phyloP scores from a whole-genome alignment of 2,113 vertebrate species.

The Bufo gargarizans region DNA sequence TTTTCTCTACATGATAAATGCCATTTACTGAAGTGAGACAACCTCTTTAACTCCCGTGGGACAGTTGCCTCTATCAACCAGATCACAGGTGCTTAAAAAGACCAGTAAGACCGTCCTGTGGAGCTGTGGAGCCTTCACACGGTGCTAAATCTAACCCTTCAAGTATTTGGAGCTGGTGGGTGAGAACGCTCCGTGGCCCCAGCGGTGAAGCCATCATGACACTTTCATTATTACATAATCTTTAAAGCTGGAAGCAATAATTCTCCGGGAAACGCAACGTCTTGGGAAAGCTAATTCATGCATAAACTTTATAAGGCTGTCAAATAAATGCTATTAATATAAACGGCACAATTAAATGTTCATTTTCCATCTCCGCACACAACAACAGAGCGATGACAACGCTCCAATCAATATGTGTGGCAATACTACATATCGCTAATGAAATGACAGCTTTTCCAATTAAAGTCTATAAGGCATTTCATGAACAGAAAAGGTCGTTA shows the following conservation, averaged over 20 bases:
- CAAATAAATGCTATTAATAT: constrained; percentile 55
- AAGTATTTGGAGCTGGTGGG: not conserved
- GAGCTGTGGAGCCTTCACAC: too few species aligned
- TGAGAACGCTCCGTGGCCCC: not conserved
- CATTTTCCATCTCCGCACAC: constrained; percentile 46
- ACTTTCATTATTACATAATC: constrained; percentile 30
- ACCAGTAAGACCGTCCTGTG: too few species aligned
- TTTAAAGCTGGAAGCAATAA: constrained; percentile 21
- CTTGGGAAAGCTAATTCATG: constrained; percentile 30
- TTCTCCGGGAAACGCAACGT: not conserved
- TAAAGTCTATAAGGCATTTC: constrained; percentile 58
- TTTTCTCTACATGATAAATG: too few species aligned
- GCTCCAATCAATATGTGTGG: constrained; percentile 45
- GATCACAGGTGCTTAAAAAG: too few species aligned
- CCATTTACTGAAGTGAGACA: too few species aligned
- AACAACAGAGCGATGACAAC: constrained; percentile 35
- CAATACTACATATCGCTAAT: constrained; percentile 55
- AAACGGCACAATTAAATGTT: constrained; percentile 53
- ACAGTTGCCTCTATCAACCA: too few species aligned
- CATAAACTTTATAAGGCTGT: constrained; percentile 38
- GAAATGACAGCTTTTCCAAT: constrained; percentile 58
- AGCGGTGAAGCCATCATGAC: not conserved
- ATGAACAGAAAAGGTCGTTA: constrained; percentile 55
- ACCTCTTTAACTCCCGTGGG: too few species aligned
- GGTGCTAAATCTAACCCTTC: not conserved